Percentiles rank a stretch among this genome's conserved stretches.
These are phyloP conservation scores for Gallirallus australis DNA, from an alignment of 2,797 vertebrate genomes.

Conservation along the genomic window DNA sequence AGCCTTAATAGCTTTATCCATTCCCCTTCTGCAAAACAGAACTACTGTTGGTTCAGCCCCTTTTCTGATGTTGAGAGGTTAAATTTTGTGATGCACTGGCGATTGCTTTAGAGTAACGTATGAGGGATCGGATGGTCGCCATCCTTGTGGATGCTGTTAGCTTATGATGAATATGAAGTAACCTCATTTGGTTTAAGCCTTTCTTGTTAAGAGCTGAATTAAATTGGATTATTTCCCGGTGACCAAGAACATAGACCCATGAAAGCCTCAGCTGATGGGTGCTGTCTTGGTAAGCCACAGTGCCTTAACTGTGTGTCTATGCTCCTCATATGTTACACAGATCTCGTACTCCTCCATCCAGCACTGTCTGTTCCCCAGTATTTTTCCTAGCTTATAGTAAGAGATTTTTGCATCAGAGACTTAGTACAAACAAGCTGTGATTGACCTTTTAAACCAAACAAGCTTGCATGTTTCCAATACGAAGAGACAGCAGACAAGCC, in stretches of 20 bases:
- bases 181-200: neutral
- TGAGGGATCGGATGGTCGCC: neutral
- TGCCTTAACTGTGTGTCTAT: neutral
- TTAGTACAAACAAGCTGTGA: constrained; percentile 58
- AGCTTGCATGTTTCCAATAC: constrained; percentile 58
- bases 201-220: neutral
- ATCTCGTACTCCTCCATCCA: neutral
- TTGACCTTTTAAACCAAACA: constrained; percentile 79
- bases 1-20: neutral
- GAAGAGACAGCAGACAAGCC: constrained; percentile 71
- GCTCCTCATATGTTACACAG: neutral
- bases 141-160: neutral
- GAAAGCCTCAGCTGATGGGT: neutral
- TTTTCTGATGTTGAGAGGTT: neutral
- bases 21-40: neutral
- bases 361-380: neutral
- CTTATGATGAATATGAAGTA: neutral
- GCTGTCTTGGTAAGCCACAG: neutral
- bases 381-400: constrained; percentile 18
- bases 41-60: neutral
- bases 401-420: constrained; percentile 59
- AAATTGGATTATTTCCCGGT: neutral
- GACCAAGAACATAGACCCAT: neutral
- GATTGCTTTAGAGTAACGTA: neutral
- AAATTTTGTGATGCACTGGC: neutral